Base-by-base conservation (phyloP, 2,888 invertebrate species). In the Athetis lepigone region DNA sequence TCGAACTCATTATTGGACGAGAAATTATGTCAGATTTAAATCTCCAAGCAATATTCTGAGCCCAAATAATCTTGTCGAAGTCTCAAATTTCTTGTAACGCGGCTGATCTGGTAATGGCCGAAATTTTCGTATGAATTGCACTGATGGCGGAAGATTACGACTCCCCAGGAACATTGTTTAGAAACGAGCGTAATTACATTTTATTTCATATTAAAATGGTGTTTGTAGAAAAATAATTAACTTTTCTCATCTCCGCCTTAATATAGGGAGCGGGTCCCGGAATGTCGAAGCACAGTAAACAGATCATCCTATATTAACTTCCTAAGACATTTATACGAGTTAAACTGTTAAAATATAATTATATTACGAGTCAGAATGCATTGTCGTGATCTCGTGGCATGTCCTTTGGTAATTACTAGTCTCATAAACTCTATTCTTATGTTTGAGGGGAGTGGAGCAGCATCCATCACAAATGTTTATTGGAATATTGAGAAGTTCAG, bases 171-270 rank as follows among this genome's bases (percentile, higher is more conserved):
- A 68, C 66, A 77, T 66, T 71, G 76, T 66, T 70, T 66, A 52
- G 43, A 56, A 77, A 80, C 62, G 70, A 62, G 74, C 25, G 60
- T 63, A 65, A 73, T 76, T 67, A 73, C 50, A 63, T 80, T 77
- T 75, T 65, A 75, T 77, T 70, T 42, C 56, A 54, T 70, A 80
- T 70, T 70, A 60, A 68, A 67, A 67, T 65, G 52, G 60, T 66
- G 73, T 77, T 77, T 64, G 58, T 59, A 62, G 67, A 63, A 75
- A 77, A 70, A 76, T 75, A 64, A 79, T 77, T 72, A 72, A 61
- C 58, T 75, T 71, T 56, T 39, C n/a, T 45, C 51, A 40, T 60
- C 33, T 33, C 37, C 42, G 50, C 50, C 9, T 47, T 46, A 27
- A 52, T 36, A 59, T 43, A 56, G 40, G 46, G 25, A n/a, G 37